phyloP scores from a whole-genome alignment of 35 echinoderm and acorn worm species.

The Anneissia japonica region DNA sequence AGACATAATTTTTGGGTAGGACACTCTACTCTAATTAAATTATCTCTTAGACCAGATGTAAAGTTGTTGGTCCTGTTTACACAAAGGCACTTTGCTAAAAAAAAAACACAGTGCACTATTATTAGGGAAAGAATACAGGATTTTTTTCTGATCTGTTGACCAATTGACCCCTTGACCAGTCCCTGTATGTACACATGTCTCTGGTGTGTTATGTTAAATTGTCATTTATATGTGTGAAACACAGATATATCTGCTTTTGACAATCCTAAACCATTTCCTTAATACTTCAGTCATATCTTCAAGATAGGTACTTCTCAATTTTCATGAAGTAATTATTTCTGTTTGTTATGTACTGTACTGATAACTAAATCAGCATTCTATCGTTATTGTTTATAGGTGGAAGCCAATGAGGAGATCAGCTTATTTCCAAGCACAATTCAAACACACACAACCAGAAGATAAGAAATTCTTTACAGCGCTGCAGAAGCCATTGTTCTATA shows the following conservation, averaged over 20 bases:
- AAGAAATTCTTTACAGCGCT: constrained; percentile 93
- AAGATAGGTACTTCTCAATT: background rate
- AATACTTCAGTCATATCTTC: background rate
- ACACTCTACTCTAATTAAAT: too few relatives aligned
- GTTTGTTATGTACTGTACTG: background rate
- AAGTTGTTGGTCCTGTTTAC: too few relatives aligned
- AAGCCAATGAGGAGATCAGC: constrained; percentile 88
- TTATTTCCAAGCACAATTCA: constrained; percentile 47
- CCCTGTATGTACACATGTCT: too few relatives aligned
- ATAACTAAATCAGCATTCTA: background rate
- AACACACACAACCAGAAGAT: constrained; percentile 51
- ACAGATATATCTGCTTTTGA: background rate
- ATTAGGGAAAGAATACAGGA: too few relatives aligned
- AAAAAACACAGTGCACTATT: too few relatives aligned
- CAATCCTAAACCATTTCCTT: background rate
- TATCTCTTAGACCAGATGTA: too few relatives aligned
- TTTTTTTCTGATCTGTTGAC: too few relatives aligned
- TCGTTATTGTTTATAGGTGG: constrained; percentile 49
- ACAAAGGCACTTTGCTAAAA: too few relatives aligned
- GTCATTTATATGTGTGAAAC: too few relatives aligned
- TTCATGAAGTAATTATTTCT: background rate
- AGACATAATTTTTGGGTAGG: too few relatives aligned
- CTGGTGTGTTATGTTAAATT: too few relatives aligned
- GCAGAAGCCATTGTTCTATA: constrained; percentile 95
- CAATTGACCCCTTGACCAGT: too few relatives aligned